Evolutionary conservation across 2,797 vertebrate species (phyloP).

Genomic region (Catostomus latipinnis): DNA sequence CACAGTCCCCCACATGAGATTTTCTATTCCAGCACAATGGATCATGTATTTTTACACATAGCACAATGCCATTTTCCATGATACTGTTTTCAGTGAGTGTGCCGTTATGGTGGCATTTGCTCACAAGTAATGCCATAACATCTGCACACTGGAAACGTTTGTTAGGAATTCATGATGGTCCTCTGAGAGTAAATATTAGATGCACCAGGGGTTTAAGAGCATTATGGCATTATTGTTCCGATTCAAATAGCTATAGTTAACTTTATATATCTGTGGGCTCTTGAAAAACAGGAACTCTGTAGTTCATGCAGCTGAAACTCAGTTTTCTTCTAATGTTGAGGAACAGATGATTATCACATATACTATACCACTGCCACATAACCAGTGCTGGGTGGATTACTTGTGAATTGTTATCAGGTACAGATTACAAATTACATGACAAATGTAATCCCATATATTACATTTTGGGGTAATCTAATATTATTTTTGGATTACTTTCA

Average conservation of each 20-base stretch:
- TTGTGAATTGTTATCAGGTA: too few relatives aligned
- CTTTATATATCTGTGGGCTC: neutral
- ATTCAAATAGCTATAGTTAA: neutral
- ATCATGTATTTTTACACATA: neutral
- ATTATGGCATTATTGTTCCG: neutral
- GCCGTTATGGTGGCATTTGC: neutral
- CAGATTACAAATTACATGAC: too few relatives aligned
- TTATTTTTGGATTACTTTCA: too few relatives aligned
- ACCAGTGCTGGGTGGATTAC: too few relatives aligned
- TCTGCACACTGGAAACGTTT: neutral
- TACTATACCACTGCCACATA: neutral
- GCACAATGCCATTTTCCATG: conserved; percentile 6
- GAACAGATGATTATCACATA: neutral
- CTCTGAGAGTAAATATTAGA: neutral
- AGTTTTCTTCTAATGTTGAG: neutral
- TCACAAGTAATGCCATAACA: neutral
- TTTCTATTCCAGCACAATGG: conserved; percentile 6
- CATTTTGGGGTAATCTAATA: too few relatives aligned
- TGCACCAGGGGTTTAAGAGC: neutral
- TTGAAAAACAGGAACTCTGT: neutral
- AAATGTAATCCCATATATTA: too few relatives aligned
- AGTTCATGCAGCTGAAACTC: neutral
- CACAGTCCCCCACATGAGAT: neutral
- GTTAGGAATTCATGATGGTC: conserved; percentile 5
- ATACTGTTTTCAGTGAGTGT: neutral